A percentile compares a stretch with the other conserved stretches of the same genome.
Conservation (phyloP, 64 coral and sea anemone species). For the Catalaphyllia jardinei region DNA sequence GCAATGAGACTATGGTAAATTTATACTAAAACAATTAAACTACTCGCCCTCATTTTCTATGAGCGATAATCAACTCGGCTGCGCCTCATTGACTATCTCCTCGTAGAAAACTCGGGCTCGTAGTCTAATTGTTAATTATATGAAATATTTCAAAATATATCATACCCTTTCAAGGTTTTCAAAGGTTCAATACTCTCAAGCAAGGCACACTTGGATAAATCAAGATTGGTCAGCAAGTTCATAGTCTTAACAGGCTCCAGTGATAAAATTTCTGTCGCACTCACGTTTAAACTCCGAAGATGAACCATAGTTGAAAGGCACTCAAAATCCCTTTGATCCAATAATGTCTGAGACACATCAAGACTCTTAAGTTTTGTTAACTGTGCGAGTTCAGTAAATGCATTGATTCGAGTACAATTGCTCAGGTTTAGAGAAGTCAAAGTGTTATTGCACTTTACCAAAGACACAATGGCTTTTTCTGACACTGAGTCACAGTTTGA, state of each 20-base stretch:
- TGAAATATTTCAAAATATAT: background rate
- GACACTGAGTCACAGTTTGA: slow-evolving; percentile 56
- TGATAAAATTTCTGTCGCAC: slow-evolving; percentile 62
- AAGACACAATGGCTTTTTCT: slow-evolving; percentile 54
- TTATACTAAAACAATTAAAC: too few relatives aligned
- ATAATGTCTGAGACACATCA: slow-evolving; percentile 54
- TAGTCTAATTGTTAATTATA: too few relatives aligned
- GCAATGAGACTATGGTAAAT: too few relatives aligned
- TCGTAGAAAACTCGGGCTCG: too few relatives aligned
- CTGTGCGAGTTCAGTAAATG: slow-evolving; percentile 44
- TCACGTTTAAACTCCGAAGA: slow-evolving; percentile 58
- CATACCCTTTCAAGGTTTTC: slow-evolving; percentile 62
- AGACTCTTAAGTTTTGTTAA: slow-evolving; percentile 58
- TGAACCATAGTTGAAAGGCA: slow-evolving; percentile 23
- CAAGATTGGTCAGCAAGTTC: slow-evolving; percentile 51
- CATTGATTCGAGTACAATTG: slow-evolving; percentile 41
- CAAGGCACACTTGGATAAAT: slow-evolving; percentile 59
- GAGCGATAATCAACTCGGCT: too few relatives aligned
- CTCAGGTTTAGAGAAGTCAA: slow-evolving; percentile 65
- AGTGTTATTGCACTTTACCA: slow-evolving; percentile 69
- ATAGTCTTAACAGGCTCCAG: slow-evolving; percentile 71
- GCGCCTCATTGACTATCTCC: too few relatives aligned
- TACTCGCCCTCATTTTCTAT: too few relatives aligned
- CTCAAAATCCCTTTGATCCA: slow-evolving; percentile 63
- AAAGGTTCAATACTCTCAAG: slow-evolving; percentile 62